These are phyloP conservation scores for Astyanax mexicanus DNA, from an alignment of 2,797 vertebrate genomes.

Conservation along the genomic window DNA sequence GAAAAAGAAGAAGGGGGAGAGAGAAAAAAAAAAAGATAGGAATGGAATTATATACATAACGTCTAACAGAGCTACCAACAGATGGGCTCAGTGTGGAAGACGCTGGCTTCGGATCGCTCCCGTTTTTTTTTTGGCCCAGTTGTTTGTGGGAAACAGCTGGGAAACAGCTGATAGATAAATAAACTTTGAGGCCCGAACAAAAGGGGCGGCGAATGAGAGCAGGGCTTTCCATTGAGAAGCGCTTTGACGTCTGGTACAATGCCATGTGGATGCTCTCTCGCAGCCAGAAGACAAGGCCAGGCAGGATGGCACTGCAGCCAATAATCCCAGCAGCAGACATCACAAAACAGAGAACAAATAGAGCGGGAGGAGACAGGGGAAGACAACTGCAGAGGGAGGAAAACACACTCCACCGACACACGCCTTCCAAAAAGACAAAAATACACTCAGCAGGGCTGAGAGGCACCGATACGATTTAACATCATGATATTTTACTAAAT, in stretches of 20 bases:
- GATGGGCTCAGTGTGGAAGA: conserved; percentile 72
- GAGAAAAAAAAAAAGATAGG: conserved; percentile 25
- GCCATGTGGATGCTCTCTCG: conserved; percentile 63
- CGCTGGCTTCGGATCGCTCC: conserved; percentile 70
- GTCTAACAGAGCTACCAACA: conserved; percentile 79
- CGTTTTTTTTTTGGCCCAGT: conserved; percentile 62
- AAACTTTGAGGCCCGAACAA: conserved; percentile 78
- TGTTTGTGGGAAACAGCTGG: conserved; percentile 81
- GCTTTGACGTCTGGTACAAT: conserved; percentile 64
- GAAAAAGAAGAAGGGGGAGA: conserved; percentile 72
- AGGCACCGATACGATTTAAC: neutral
- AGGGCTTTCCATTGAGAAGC: conserved; percentile 64
- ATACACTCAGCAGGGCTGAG: neutral
- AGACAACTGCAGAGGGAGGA: conserved; percentile 16
- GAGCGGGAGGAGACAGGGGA: conserved; percentile 12
- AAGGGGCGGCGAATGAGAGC: conserved; percentile 64
- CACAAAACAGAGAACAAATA: conserved; percentile 49
- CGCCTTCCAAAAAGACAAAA: conserved; percentile 19
- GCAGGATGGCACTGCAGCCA: conserved; percentile 56
- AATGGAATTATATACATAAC: conserved; percentile 63
- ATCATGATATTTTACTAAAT: neutral
- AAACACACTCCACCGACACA: conserved; percentile 12
- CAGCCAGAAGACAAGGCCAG: conserved; percentile 64
- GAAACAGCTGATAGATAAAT: conserved; percentile 77
- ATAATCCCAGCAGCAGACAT: conserved; percentile 65